Base-by-base conservation (phyloP, 2,888 invertebrate genomes). In the Amorpha juglandis region DNA sequence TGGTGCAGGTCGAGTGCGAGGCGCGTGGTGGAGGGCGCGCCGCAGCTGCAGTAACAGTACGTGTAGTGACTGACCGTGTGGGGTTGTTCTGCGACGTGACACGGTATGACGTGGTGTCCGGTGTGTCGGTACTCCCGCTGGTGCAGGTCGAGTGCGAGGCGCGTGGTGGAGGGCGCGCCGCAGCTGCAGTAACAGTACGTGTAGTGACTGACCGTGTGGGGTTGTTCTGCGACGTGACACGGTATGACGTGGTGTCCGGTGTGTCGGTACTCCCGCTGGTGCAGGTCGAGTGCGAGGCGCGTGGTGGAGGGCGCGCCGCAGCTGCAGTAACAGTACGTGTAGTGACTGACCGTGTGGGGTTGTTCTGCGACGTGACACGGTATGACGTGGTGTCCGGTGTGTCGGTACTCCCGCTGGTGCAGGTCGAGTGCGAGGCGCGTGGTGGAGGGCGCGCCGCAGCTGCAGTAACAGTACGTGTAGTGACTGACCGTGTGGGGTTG, bases 381-480 rank as follows among this genome's bases (percentile, higher is more conserved):
- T 19, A 62, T 47, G 14, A 62, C 47, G 3, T 62, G 27, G 47
- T 62, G 53, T 70, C 66, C 47, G 51, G 58, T 45, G 62, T 38
- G 38, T 65, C 62, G 66, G 19, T 63, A 63, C 42, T 68, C 27
- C 27, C 27, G 27, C 27, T 27, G 27, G 27, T 27, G 27, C 27
- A 27, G 27, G 27, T 27, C 63, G 55, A 42, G 42, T 8, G 42
- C 11, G 42, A 42, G 42, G 9, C 42, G 42, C 42, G 42, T 42
- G 42, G 4, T 7, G n/a, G n/a, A n/a, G n/a, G n/a, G n/a, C n/a
- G n/a, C n/a, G n/a, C n/a, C n/a, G n/a, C n/a, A n/a, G n/a, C n/a
- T n/a, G n/a, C 4, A 3, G 27, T 27, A 27, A 3, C 1, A 3
- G 27, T 27, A 27, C 27, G 1, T 4, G 27, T 27, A 27, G 4